These are phyloP conservation scores for Drosophila repleta DNA, from an alignment of 1,140 invertebrate species.

Conservation along the genomic window DNA sequence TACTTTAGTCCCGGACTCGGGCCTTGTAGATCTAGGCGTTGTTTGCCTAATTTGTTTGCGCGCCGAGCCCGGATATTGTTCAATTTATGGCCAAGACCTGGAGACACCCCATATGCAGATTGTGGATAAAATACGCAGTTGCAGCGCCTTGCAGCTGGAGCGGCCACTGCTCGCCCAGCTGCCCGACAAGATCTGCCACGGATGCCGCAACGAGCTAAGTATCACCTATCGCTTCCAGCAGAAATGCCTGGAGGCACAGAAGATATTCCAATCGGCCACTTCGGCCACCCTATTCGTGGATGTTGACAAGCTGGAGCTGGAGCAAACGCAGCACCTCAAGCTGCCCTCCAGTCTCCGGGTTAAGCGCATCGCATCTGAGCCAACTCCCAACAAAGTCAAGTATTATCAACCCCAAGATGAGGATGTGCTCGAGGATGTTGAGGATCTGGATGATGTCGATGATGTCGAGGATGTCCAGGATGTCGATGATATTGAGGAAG, in stretches of 20 bases:
- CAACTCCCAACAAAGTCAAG: conserved; percentile 22
- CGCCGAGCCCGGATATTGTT: conserved; percentile 84
- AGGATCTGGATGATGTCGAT: background rate
- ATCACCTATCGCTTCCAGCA: conserved; percentile 73
- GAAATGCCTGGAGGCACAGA: conserved; percentile 69
- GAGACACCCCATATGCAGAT: conserved; percentile 84
- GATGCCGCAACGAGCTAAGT: conserved; percentile 67
- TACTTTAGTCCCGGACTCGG: conserved; percentile 37
- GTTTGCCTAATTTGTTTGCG: conserved; percentile 86
- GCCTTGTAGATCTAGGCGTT: conserved; percentile 85
- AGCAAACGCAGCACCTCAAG: conserved; percentile 59
- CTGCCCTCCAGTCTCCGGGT: conserved; percentile 58
- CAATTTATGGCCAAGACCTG: conserved; percentile 85
- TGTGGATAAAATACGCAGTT: conserved; percentile 85
- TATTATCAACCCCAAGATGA: conserved; percentile 29
- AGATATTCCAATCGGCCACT: conserved; percentile 52
- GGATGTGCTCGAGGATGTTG: background rate
- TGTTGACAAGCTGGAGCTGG: conserved; percentile 49
- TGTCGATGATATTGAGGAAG: background rate
- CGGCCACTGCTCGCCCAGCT: conserved; percentile 26
- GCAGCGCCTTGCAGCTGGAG: conserved; percentile 84
- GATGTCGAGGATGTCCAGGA: conserved; percentile 27
- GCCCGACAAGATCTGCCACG: conserved; percentile 74
- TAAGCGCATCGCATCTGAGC: conserved; percentile 48
- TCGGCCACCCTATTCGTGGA: conserved; percentile 24